A percentile compares a stretch with the other conserved stretches of the same genome.
These are phyloP conservation scores for Hydropsyche tenuis DNA, from an alignment of 1,140 invertebrate species.

Conservation along the genomic window DNA sequence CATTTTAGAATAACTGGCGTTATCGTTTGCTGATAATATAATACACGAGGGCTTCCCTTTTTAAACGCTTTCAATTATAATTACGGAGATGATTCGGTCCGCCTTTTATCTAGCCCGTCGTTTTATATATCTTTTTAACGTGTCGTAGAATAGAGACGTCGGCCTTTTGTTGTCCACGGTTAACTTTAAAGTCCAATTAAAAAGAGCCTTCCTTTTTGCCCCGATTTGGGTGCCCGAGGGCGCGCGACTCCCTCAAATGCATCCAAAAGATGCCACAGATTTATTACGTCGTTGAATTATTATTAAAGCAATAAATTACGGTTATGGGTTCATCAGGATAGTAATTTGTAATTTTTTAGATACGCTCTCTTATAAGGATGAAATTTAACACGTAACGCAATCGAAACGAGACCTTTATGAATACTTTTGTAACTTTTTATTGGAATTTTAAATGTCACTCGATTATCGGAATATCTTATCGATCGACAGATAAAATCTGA, in stretches of 20 bases:
- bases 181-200: slow-evolving; percentile 34
- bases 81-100: slow-evolving; percentile 47
- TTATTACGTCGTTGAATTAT: slow-evolving; percentile 47
- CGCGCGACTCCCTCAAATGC: not conserved
- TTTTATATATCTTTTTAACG: not conserved
- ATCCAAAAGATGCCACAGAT: slow-evolving; percentile 39
- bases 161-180: slow-evolving; percentile 4
- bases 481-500: no score
- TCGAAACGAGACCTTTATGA: no score
- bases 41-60: not conserved
- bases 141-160: not conserved
- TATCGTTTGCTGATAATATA: slow-evolving; percentile 10
- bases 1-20: not conserved
- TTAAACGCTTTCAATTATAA: slow-evolving; percentile 50
- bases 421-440: no score
- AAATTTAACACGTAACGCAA: no score
- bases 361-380: no score
- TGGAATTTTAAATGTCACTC: no score
- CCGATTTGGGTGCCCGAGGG: not conserved
- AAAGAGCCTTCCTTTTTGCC: slow-evolving; percentile 24
- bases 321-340: no score
- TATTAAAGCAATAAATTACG: no score
- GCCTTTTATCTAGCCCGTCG: slow-evolving; percentile 34
- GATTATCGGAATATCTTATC: no score
- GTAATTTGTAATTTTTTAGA: no score